Base-by-base conservation (phyloP, 35 echinoderm and acorn worm species). In the Heliocidaris tuberculata region DNA sequence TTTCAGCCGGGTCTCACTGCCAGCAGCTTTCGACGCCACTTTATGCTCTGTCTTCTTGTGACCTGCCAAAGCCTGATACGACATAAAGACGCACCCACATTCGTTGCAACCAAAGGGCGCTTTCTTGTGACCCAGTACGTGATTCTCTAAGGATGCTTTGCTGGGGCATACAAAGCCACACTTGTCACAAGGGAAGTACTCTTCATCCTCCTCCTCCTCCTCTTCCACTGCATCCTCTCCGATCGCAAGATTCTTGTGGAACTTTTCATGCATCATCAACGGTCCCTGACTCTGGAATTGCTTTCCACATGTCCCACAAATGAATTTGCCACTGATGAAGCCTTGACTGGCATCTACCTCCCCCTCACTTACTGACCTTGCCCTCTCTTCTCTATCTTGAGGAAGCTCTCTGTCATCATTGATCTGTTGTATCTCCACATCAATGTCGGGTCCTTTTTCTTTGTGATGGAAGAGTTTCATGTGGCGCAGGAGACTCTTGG, bases 401-500 rank as follows among this genome's bases (percentile, higher is more conserved):
- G 87, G 31, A 89, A n/a, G 32, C 31, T 32, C 87, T 89, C 31
- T 89, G 15, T 89, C 87, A 32, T 48, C 87, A 32, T 13, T 32
- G 31, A 48, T 89, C 47, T 32, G 87, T 89, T 32, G 87, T 42
- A 89, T 16, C 15, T 48, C 47, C 10, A 89, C 87, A 89, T 89
- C 87, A 89, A 89, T 89, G 31, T 32, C 87, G 0, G 87, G 11
- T 89, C 47, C 29, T 13, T 93, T 93, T 13, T 93, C 91, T 59
- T 49, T 93, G 47, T 93, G 48, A 42, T 93, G 91, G 11, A 52
- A 49, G 21, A 93, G 50, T 13, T 93, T 93, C 4, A 93, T 93
- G 48, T 93, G 91, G 11, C 91, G 31, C 91, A 93, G 50, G 31
- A 93, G 29, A n/a, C 91, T 93, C 91, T 93, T 93, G 10, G 91